Percentiles rank a stretch among this genome's conserved stretches.
phyloP scores from a whole-genome alignment of 2,113 vertebrate genomes.

The Gobius niger region DNA sequence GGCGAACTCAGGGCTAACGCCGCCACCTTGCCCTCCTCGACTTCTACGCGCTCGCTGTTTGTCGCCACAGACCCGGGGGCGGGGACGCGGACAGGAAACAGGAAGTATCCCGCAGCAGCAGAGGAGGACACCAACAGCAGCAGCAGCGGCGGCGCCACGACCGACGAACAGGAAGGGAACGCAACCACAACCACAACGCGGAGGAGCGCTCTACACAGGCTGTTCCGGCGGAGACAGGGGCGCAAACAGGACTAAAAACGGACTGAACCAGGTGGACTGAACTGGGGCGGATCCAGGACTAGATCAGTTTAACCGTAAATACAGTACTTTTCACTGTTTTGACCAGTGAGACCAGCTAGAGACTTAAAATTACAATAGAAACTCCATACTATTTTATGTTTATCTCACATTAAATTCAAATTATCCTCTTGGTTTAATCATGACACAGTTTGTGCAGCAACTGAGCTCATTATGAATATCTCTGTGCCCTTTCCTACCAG shows the following conservation, averaged over 20 bases:
- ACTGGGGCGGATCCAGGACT: neutral
- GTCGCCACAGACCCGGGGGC: constrained; percentile 76
- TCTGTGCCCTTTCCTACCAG: no score
- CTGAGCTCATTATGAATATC: no score
- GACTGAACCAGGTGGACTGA: neutral
- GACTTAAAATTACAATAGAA: no score
- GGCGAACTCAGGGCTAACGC: constrained; percentile 81
- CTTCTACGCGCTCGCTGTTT: constrained; percentile 85
- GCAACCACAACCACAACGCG: constrained; percentile 66
- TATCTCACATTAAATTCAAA: no score
- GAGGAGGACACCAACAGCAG: constrained; percentile 76
- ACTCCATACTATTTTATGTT: no score
- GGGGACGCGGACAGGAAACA: constrained; percentile 72
- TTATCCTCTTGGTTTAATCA: no score
- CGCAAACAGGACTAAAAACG: constrained; percentile 20
- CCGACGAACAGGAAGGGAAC: constrained; percentile 81
- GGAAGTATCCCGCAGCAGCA: constrained; percentile 69
- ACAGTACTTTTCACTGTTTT: no score
- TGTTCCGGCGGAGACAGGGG: constrained; percentile 89
- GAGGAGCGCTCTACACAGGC: constrained; percentile 88
- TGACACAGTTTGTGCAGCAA: no score
- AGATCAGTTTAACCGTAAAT: neutral
- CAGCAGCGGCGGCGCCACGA: constrained; percentile 64
- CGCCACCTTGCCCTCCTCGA: constrained; percentile 54
- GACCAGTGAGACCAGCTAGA: no score